phyloP scores from a whole-genome alignment of 2,797 vertebrate species.

The Hoplostethus atlanticus region DNA sequence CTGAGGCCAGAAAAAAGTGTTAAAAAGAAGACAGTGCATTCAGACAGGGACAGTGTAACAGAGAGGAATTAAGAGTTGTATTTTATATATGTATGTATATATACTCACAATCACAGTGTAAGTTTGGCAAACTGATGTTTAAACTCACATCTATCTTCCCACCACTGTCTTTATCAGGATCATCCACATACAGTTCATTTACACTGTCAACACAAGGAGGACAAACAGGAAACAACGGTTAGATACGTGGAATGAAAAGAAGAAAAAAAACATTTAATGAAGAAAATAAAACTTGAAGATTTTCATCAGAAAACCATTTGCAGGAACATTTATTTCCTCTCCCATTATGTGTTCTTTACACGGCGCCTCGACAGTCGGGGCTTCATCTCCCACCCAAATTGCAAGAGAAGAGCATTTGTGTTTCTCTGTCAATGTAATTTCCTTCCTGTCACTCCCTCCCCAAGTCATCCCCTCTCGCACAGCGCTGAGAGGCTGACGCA shows the following conservation, averaged over 20 bases:
- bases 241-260: constrained; percentile 1
- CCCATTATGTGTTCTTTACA: not conserved
- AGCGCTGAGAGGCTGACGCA: constrained; percentile 66
- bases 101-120: constrained; percentile 98
- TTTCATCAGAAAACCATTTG: not conserved
- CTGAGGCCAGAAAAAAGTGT: constrained; percentile 5
- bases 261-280: not conserved
- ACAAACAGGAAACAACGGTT: not conserved
- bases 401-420: constrained; percentile 21
- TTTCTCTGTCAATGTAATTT: constrained; percentile 57
- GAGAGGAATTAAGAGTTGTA: constrained; percentile 54
- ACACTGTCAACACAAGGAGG: constrained; percentile 84
- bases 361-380: not conserved
- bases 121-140: constrained; percentile 97
- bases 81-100: constrained; percentile 64
- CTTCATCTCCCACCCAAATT: constrained; percentile 30
- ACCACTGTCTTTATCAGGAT: constrained; percentile 98
- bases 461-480: constrained; percentile 56
- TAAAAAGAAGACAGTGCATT: constrained; percentile 20
- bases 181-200: constrained; percentile 98
- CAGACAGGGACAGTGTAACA: constrained; percentile 41
- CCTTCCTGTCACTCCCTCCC: constrained; percentile 58
- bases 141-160: constrained; percentile 99
- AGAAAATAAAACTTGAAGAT: not conserved
- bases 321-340: not conserved